phyloP scores from a whole-genome alignment of 2,113 vertebrate genomes.

The Lycaon pictus region DNA sequence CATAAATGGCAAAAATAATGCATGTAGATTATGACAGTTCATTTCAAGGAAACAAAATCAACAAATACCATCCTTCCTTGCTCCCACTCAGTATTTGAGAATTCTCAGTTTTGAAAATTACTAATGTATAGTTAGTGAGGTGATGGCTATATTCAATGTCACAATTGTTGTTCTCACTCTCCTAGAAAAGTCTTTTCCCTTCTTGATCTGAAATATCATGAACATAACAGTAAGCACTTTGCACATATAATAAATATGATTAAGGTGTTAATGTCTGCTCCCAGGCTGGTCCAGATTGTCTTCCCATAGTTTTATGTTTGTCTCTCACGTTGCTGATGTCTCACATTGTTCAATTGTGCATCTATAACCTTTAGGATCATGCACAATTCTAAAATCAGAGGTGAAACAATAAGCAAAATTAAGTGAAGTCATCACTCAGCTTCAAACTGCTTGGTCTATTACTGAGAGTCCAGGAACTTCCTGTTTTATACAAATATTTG shows the following conservation, averaged over 20 bases:
- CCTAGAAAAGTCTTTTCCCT: background rate
- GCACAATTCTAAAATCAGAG: background rate
- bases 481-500: background rate
- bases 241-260: background rate
- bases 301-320: background rate
- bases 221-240: background rate
- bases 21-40: background rate
- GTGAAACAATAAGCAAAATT: background rate
- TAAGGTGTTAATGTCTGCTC: background rate
- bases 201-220: background rate
- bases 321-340: background rate
- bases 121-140: background rate
- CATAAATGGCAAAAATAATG: background rate
- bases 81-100: background rate
- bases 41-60: conserved; percentile 22
- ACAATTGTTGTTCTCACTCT: background rate
- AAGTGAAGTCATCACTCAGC: background rate
- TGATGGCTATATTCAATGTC: background rate
- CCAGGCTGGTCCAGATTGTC: background rate
- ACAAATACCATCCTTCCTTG: background rate
- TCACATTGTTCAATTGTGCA: background rate
- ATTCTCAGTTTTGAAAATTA: background rate
- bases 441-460: background rate
- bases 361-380: background rate
- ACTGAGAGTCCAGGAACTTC: background rate